These are phyloP conservation scores for Benthosema pterotum DNA, from an alignment of 2,797 vertebrate genomes.

Conservation along the genomic window DNA sequence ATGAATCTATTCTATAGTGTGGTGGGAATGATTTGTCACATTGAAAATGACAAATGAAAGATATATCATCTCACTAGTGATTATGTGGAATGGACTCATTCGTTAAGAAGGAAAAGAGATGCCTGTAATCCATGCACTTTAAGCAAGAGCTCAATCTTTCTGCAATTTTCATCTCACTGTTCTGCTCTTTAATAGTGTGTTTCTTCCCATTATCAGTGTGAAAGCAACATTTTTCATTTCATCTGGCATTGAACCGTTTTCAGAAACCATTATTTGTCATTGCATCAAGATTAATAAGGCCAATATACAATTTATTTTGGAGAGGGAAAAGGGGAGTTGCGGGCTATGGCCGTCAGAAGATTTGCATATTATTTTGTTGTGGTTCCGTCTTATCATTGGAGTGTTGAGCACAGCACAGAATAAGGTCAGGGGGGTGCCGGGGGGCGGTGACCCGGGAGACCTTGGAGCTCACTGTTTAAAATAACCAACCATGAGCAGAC, in stretches of 20 bases:
- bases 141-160: slow-evolving; percentile 3
- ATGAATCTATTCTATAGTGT: not conserved
- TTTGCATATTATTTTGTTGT: slow-evolving; percentile 9
- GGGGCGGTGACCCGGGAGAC: slow-evolving; percentile 9
- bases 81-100: not conserved
- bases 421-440: slow-evolving; percentile 7
- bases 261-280: slow-evolving; percentile 8
- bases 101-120: slow-evolving; percentile 13
- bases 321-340: not conserved
- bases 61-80: not conserved
- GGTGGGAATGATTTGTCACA: slow-evolving; percentile 14
- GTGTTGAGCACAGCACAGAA: not conserved
- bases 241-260: not conserved
- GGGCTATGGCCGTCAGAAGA: not conserved
- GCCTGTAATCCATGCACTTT: slow-evolving; percentile 3
- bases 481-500: slow-evolving; percentile 39
- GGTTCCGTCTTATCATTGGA: not conserved
- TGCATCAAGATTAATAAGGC: not conserved
- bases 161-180: slow-evolving; percentile 9
- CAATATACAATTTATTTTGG: not conserved
- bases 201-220: not conserved
- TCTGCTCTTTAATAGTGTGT: not conserved
- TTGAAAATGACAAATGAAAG: not conserved
- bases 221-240: not conserved
- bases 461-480: slow-evolving; percentile 4